Evolutionary conservation across 35 echinoderm and acorn worm species (phyloP), one percentile per base, ranked within the genome.

Genomic region (Lytechinus variegatus): DNA sequence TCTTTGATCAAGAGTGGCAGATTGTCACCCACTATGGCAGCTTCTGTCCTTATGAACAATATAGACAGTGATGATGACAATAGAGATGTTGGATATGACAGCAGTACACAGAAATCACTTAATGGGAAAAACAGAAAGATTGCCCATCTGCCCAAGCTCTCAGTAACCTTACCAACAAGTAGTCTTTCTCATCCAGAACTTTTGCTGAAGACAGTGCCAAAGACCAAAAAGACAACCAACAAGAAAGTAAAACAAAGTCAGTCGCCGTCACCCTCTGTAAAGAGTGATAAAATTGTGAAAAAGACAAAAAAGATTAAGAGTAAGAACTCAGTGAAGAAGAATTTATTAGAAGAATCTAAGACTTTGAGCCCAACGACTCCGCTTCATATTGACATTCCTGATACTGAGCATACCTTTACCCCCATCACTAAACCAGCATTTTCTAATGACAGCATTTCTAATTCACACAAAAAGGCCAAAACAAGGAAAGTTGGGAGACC

Each of bases 331-430:
- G 79, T 97, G 29, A 97, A 97, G 61, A 97, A 60, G 95, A 97
- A 95, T 58, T 60, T 54, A 13, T 93, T 86, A 93, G 27, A 27
- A 54, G 92, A 55, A 54, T 54, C 53, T 28, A 33, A 93, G 27
- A 93, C 14, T 53, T 14, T 86, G 28, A 95, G 94, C 79, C 97
- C 97, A 14, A 97, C 97, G 58, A 89, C 95, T 93, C 97, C 97
- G 87, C 89, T 98, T 13, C 97, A 97, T 55, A 98, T 98, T 29
- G 89, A 97, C 54, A 98, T 98, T 86, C 97, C 97, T 89, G 96
- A 98, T 95, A 89, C 97, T 27, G 95, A 96, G 89, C 94, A 95
- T 91, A 60, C 91, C 55, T 92, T 96, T 60, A 96, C 88, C 52
- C 89, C 91, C 57, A 91, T 96, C 89, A 44, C 28, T 14, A 93